Base-by-base conservation (phyloP, 2,888 invertebrate species). In the Didymodactylos carnosus region DNA sequence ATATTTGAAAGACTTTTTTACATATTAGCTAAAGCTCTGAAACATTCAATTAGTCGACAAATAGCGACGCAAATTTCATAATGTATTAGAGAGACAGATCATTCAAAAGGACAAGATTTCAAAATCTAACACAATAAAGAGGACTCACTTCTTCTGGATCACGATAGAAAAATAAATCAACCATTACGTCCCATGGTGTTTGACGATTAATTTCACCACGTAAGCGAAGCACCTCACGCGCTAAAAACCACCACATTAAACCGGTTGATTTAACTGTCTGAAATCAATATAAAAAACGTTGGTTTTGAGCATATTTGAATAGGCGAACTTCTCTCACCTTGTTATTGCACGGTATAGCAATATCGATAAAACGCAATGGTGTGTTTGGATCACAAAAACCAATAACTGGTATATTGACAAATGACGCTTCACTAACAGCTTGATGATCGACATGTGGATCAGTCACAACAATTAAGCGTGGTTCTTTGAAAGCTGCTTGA, bases 361-460 rank as follows among this genome's bases (percentile, higher is more conserved):
- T 94, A 83, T 99, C 98, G 77, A 99, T 94, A 83, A 92, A 93
- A 80, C 92, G 88, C 76, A 98, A 87, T 39, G 97, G 97, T 7
- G 94, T 94, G 84, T 99, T 98, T 72, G 95, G 94, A 84, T 97
- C 98, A 86, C 91, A 90, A 84, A 98, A 90, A 72, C 95, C 95
- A 86, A 98, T 97, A 46, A 99, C 97, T 25, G 98, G 97, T 85
- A 98, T 94, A 88, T 97, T 98, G 77, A 97, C 97, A 81, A 98
- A 98, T 10, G 94, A 94, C 69, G 97, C 97, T 86, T 99, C 98
- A 80, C 93, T 94, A 80, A 99, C 92, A 70, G 97, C 94, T 79
- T 84, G 84, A 77, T 84, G 85, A 77, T 86, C 86, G 77, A 83
- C 83, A 73, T 90, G 88, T 43, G 98, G 98, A 83, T 98, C 97